These are phyloP conservation scores for Dioctria rufipes DNA, from an alignment of 2,888 invertebrate species.

Conservation along the genomic window DNA sequence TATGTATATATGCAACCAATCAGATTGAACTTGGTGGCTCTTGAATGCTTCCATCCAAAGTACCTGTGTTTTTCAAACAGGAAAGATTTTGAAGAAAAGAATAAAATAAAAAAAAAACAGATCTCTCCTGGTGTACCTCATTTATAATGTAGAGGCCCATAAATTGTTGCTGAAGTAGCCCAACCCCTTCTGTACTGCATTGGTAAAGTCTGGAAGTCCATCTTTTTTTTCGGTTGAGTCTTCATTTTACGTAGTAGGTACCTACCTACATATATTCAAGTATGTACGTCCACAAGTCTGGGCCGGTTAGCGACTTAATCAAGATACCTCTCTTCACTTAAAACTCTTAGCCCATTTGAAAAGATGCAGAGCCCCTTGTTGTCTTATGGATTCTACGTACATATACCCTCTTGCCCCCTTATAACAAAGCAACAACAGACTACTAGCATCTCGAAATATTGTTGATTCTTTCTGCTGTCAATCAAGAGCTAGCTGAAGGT, in stretches of 20 bases:
- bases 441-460: neutral
- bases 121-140: constrained; percentile 14
- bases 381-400: no score
- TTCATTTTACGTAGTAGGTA: constrained; percentile 12
- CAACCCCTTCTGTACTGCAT: constrained; percentile 41
- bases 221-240: constrained; percentile 13
- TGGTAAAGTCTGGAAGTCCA: constrained; percentile 49
- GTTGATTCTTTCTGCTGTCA: constrained; percentile 32
- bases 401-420: no score
- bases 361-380: constrained; percentile 18
- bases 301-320: constrained; percentile 37
- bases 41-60: neutral
- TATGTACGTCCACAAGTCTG: neutral
- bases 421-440: no score
- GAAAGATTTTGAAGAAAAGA: constrained; percentile 1
- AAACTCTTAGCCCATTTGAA: no score
- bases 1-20: constrained; percentile 32
- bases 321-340: constrained; percentile 2
- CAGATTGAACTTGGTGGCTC: constrained; percentile 25
- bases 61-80: neutral
- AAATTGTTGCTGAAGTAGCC: constrained; percentile 41
- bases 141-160: constrained; percentile 46
- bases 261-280: no score
- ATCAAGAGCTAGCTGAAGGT: constrained; percentile 10
- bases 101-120: constrained; percentile 12